These are phyloP conservation scores for Psammodynastes pulverulentus DNA, from an alignment of 2,113 vertebrate genomes.

Conservation along the genomic window DNA sequence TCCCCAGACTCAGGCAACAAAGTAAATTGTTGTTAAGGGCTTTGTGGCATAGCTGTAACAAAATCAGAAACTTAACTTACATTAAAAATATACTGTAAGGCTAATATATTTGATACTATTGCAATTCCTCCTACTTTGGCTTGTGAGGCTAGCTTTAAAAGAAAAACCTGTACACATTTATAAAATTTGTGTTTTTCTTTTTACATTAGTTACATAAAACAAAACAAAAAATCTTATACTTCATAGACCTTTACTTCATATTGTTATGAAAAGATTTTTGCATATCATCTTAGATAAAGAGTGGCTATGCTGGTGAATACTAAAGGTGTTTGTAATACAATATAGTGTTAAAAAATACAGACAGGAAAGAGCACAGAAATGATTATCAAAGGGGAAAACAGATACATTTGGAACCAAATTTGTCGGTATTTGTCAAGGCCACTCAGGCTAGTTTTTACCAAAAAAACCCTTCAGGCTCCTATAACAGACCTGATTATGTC, in stretches of 20 bases:
- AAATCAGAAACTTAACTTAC: slow-evolving; percentile 62
- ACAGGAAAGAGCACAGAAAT: slow-evolving; percentile 58
- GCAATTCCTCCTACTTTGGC: slow-evolving; percentile 65
- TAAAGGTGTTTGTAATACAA: slow-evolving; percentile 85
- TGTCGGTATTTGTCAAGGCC: slow-evolving; percentile 58
- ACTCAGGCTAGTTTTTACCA: slow-evolving; percentile 53
- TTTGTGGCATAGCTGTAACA: slow-evolving; percentile 50
- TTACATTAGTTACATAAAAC: slow-evolving; percentile 98
- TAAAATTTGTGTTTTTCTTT: slow-evolving; percentile 98
- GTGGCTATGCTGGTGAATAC: slow-evolving; percentile 96
- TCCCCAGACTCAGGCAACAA: slow-evolving; percentile 17
- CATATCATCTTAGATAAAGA: slow-evolving; percentile 82
- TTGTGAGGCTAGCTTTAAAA: slow-evolving; percentile 65
- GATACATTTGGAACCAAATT: slow-evolving; percentile 52
- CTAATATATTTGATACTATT: slow-evolving; percentile 60
- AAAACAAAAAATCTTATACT: slow-evolving; percentile 86
- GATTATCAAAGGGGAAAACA: slow-evolving; percentile 67
- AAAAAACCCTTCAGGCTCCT: slow-evolving; percentile 48
- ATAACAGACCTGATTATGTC: slow-evolving; percentile 42
- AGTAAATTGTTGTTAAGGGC: slow-evolving; percentile 31
- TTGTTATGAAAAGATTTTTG: slow-evolving; percentile 76
- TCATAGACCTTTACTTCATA: slow-evolving; percentile 96
- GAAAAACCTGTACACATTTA: slow-evolving; percentile 97
- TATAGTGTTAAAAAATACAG: slow-evolving; percentile 69
- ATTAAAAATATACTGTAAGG: slow-evolving; percentile 65